Base-by-base conservation (phyloP, 2,797 vertebrate genomes). In the Margarornis squamiger region DNA sequence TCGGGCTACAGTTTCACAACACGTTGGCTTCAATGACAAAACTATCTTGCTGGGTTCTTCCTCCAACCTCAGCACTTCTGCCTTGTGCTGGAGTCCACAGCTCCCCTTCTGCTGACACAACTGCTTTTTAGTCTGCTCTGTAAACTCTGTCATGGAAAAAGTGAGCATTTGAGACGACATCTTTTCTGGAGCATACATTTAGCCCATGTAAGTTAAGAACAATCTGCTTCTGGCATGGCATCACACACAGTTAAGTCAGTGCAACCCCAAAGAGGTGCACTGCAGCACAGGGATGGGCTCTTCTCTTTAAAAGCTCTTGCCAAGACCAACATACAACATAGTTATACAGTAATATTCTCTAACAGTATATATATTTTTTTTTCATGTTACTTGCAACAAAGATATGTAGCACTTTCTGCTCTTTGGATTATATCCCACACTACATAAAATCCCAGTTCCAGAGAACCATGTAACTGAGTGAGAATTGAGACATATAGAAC, bases 1-100 rank as follows among this genome's bases (percentile, higher is more conserved):
- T 90, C 85, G 65, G 18, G 39, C n/a, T 86, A 63, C 4, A 7
- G 48, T 94, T 93, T 90, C 86, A 88, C 41, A 92, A 83, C 43
- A 70, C 0, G 0, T 0, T 55, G 58, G 18, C 49, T 93, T 81
- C 70, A 63, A 27, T 1, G 0, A 58, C 14, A 22, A 94, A 96
- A 78, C 17, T 51, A 29, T 41, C 48, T 52, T 22, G 12, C 76
- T 19, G 52, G 27, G 27, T 23, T 72, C 68, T 55, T 88, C 70
- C 41, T 86, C 51, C n/a, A 43, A 36, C 70, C 78, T 86, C 72
- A 77, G 65, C 12, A 73, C 22, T 79, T 52, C 45, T 80, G 22
- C 21, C 27, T 61, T 5, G 2, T 23, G 48, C 45, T 72, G 20
- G 24, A 68, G 51, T 30, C 21, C 78, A 43, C 1, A 0, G 8